Evolutionary conservation across 2,797 vertebrate genomes (phyloP), one percentile per base, ranked within the genome.

Genomic region (Percopsis omiscomaycus): DNA sequence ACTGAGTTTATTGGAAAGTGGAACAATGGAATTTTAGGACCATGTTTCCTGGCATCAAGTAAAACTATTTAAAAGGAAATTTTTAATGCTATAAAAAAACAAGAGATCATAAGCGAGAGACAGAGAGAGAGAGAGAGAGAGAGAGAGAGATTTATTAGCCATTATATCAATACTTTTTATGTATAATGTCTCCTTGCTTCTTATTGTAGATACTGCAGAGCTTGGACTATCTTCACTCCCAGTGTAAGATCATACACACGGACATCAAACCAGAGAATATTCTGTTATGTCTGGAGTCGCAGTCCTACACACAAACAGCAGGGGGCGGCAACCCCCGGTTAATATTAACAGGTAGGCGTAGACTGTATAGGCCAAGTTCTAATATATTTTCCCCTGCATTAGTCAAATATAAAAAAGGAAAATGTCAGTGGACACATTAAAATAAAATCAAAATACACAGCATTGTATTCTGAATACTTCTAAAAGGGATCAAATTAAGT

Each of bases 201-300:
- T 2, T 59, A 47, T 3, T 61, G 6, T 64, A 96, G 95, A 92
- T 96, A 60, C 93, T 96, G 27, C 89, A 94, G 68, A 94, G 94
- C 27, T 84, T 96, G 74, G 88, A 92, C 48, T 95, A 94, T 78
- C 90, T 96, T 61, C 95, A 96, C 87, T 69, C 76, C 67, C 74
- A 84, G 68, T 95, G 95, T 83, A 89, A 88, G 66, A 95, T 95
- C 71, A 94, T 96, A 84, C 94, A 96, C 32, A 69, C 94, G 0
- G 94, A 96, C 84, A 91, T 95, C 79, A 96, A 96, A 66, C 94
- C 94, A 0, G 94, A 96, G 80, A 96, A 96, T 70, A 75, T 96
- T 64, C 77, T 96, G 75, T 77, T 95, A 46, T 84, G 79, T 0
- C 59, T 89, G 27, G 57, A 73, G 2, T 66, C 88, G 61, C 89